Evolutionary conservation across 2,113 vertebrate species (phyloP).

Genomic region (Neomonachus schauinslandi): DNA sequence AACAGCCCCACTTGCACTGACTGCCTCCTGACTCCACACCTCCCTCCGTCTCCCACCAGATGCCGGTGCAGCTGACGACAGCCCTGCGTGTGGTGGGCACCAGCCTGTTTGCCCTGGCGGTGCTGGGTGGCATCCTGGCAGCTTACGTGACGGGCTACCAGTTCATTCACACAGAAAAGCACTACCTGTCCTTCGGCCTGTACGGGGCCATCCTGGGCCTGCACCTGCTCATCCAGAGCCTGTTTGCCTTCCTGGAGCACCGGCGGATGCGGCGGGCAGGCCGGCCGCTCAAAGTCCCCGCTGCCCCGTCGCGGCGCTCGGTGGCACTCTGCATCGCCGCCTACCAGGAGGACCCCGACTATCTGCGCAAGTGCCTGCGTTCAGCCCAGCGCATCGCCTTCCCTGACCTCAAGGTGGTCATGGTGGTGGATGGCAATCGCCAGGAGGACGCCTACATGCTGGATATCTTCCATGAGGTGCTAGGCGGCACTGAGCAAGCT

Average conservation of each 20-base stretch:
- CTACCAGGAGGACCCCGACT: conserved; percentile 97
- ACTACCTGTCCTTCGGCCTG: conserved; percentile 98
- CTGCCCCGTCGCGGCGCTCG: conserved; percentile 61
- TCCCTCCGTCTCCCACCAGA: conserved; percentile 83
- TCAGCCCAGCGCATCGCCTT: conserved; percentile 94
- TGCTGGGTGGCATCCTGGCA: conserved; percentile 95
- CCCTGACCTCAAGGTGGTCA: conserved; percentile 95
- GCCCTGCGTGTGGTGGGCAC: conserved; percentile 93
- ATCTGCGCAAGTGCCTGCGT: conserved; percentile 96
- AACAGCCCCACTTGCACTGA: background rate
- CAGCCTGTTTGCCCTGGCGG: conserved; percentile 95
- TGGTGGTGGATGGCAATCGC: conserved; percentile 97
- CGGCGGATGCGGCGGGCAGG: conserved; percentile 91
- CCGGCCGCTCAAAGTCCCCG: conserved; percentile 83
- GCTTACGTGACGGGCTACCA: conserved; percentile 99
- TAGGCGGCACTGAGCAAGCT: conserved; percentile 91
- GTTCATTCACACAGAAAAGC: conserved; percentile 98
- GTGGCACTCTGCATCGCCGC: conserved; percentile 98
- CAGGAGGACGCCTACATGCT: conserved; percentile 97
- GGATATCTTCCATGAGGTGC: conserved; percentile 97
- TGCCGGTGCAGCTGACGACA: conserved; percentile 94
- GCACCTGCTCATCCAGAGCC: conserved; percentile 96
- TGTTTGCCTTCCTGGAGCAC: conserved; percentile 98
- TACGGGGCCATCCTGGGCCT: conserved; percentile 97
- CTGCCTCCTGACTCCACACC: background rate